Evolutionary conservation across 2,113 vertebrate genomes (phyloP).

Genomic region (Coreoperca whiteheadi): DNA sequence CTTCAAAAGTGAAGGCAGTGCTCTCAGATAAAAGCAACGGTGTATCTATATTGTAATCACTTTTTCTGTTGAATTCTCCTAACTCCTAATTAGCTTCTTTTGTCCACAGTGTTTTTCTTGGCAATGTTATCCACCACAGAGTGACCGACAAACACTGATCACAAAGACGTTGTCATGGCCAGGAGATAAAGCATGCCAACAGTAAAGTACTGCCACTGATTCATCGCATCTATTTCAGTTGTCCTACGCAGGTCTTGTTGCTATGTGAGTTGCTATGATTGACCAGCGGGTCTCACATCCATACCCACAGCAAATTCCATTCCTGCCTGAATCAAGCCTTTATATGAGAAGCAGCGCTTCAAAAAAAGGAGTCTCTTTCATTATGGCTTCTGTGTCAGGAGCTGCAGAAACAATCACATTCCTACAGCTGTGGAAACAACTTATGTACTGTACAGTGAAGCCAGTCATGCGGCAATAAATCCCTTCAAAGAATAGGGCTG

Average conservation of each 20-base stretch:
- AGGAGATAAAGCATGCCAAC: conserved; percentile 49
- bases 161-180: conserved; percentile 43
- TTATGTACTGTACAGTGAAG: conserved; percentile 15
- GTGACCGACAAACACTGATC: conserved; percentile 55
- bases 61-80: conserved; percentile 55
- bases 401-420: conserved; percentile 45
- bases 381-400: conserved; percentile 32
- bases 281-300: conserved; percentile 59
- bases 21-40: conserved; percentile 34
- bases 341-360: conserved; percentile 31
- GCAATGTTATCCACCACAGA: conserved; percentile 31
- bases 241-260: conserved; percentile 73
- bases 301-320: conserved; percentile 28
- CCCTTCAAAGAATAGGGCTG: conserved; percentile 43
- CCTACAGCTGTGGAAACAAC: conserved; percentile 43
- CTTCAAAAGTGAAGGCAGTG: conserved; percentile 10
- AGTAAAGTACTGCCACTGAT: conserved; percentile 58
- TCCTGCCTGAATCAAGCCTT: conserved; percentile 45
- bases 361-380: conserved; percentile 26
- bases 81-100: conserved; percentile 48
- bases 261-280: conserved; percentile 77
- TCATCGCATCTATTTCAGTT: conserved; percentile 67
- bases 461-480: conserved; percentile 35
- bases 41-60: conserved; percentile 34
- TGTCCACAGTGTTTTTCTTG: conserved; percentile 54